These are phyloP conservation scores for Masticophis lateralis DNA, from an alignment of 2,797 vertebrate species.

Conservation along the genomic window DNA sequence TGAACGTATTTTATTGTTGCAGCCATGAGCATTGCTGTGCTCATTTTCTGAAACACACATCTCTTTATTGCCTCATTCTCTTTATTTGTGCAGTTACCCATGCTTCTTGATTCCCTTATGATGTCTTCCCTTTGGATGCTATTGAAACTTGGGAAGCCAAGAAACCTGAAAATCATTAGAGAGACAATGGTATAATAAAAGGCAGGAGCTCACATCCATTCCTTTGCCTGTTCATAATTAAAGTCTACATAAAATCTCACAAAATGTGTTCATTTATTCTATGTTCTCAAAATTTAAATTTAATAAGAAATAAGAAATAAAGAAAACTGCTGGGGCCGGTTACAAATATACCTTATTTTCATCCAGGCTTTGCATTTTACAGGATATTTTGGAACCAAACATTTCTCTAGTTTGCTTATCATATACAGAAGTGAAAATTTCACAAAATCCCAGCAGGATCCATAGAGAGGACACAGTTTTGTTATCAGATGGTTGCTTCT, in stretches of 20 bases:
- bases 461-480: not conserved
- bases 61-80: not conserved
- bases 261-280: not conserved
- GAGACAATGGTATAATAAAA: not conserved
- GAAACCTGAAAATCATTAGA: not conserved
- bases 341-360: not conserved
- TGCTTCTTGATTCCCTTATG: not conserved
- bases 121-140: not conserved
- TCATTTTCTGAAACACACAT: not conserved
- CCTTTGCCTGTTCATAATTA: not conserved
- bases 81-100: not conserved
- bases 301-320: not conserved
- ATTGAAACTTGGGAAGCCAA: not conserved
- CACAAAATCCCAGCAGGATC: not conserved
- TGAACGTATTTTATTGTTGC: not conserved
- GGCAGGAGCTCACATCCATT: not conserved
- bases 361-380: not conserved
- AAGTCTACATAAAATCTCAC: not conserved
- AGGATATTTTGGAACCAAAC: not conserved
- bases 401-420: not conserved
- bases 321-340: not conserved
- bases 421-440: not conserved
- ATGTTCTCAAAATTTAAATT: not conserved
- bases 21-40: not conserved
- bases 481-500: slow-evolving; percentile 11